Evolutionary conservation across 2,888 invertebrate species (phyloP), one percentile per base, ranked within the genome.

Genomic region (Nowickia ferox): DNA sequence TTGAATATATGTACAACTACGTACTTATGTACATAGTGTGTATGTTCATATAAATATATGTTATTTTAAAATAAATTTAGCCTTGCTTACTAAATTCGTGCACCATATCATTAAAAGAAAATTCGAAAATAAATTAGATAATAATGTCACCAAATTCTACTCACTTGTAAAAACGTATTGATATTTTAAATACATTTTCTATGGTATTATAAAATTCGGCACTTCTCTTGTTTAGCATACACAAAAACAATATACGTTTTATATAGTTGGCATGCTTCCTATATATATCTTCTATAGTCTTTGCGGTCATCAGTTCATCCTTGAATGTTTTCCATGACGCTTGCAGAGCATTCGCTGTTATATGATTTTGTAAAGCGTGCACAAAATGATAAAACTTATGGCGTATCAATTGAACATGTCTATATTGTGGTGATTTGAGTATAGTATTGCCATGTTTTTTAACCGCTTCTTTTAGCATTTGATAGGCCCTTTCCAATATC

Each of bases 351-450:
- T 95, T 96, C 0, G 96, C 96, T 1, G 96, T 95, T 74, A 97
- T 94, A 90, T 97, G 97, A 92, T 95, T 96, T 90, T 96, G 96
- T 40, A 97, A 91, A 0, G 96, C 95, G 81, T 96, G 94, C 61
- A 97, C 94, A 90, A 97, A 95, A 79, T 96, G 96, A 42, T 95
- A 95, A 95, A 97, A 96, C 22, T 95, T 94, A 89, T 96, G 96
- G 0, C 97, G 94, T 89, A 95, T 95, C 81, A 95, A 93, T 90
- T 97, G 96, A 11, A 96, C 92, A 72, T 95, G 94, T 71, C 95
- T 94, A 92, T 96, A 96, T 84, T 97, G 96, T 0, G 94, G 94
- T 0, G 96, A 95, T 13, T 93, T 91, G 8, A 94, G 92, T 1
- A 96, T 91, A 61, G 92, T 93, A 15, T 94, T 88, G 92, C 93